Evolutionary conservation across 2,888 invertebrate species (phyloP).

Genomic region (Xestobium rufovillosum): DNA sequence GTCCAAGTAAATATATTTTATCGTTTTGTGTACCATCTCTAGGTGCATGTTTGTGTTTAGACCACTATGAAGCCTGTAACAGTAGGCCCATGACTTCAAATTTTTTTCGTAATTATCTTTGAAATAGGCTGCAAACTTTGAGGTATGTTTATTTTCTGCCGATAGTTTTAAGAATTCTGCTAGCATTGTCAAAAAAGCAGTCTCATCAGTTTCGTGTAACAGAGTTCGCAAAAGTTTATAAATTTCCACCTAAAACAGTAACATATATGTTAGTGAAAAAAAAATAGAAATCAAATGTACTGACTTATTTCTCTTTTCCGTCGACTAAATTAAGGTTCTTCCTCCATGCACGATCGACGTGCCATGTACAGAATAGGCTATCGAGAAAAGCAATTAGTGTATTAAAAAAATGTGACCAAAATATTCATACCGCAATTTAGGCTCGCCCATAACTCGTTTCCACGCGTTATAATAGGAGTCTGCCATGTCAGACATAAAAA

Average conservation of each 20-base stretch:
- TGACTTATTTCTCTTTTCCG: constrained; percentile 11
- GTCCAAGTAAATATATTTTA: constrained; percentile 24
- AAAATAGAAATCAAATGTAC: too few species aligned
- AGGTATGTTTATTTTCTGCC: constrained; percentile 7
- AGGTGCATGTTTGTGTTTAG: constrained; percentile 17
- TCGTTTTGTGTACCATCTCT: constrained; percentile 19
- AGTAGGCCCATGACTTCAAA: constrained; percentile 20
- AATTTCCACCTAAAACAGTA: too few species aligned
- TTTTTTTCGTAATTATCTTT: constrained; percentile 16
- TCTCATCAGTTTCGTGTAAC: constrained; percentile 17
- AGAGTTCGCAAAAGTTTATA: constrained; percentile 14
- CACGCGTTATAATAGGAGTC: constrained; percentile 16
- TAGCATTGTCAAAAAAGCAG: constrained; percentile 17
- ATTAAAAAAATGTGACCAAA: too few species aligned
- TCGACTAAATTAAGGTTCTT: constrained; percentile 18
- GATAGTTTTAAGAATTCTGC: constrained; percentile 11
- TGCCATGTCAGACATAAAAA: constrained; percentile 19
- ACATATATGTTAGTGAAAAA: too few species aligned
- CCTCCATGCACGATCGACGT: constrained; percentile 16
- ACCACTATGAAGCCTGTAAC: constrained; percentile 12
- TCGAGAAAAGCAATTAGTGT: constrained; percentile 9
- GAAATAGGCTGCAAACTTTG: constrained; percentile 19
- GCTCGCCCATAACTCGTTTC: constrained; percentile 12
- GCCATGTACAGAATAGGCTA: constrained; percentile 19
- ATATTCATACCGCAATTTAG: too few species aligned